A percentile compares a stretch with the other conserved stretches of the same genome.
phyloP scores from a whole-genome alignment of 2,113 vertebrate genomes.

The Pterocles orientalis region DNA sequence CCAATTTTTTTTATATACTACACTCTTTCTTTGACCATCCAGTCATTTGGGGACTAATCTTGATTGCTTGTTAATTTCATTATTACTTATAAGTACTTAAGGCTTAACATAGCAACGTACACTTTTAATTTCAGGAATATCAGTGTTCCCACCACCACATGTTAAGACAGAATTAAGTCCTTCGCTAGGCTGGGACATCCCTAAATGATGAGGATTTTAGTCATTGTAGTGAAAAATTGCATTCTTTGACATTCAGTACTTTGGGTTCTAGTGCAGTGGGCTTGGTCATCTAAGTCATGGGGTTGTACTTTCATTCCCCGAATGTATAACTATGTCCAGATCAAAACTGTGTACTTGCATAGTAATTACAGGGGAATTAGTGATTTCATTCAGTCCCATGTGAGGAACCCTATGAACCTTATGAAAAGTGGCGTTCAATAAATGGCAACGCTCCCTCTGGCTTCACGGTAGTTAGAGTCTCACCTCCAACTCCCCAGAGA shows the following conservation, averaged over 20 bases:
- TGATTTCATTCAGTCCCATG: background rate
- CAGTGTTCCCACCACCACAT: background rate
- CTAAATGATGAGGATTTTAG: background rate
- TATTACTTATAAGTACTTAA: background rate
- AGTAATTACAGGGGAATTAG: background rate
- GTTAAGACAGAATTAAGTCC: background rate
- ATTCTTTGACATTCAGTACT: background rate
- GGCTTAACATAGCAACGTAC: background rate
- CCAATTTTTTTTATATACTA: background rate
- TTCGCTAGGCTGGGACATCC: background rate
- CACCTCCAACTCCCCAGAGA: background rate
- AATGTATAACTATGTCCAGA: background rate
- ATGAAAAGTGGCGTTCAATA: background rate
- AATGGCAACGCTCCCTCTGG: background rate
- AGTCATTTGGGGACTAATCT: background rate
- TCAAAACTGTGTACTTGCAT: background rate
- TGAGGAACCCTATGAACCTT: background rate
- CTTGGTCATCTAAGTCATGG: background rate
- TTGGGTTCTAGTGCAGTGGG: background rate
- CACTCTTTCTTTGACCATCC: background rate
- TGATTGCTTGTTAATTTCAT: background rate
- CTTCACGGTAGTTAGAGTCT: background rate
- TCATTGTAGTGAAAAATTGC: background rate
- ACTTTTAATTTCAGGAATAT: background rate
- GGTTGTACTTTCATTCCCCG: background rate